Conservation (phyloP, 2,797 vertebrate genomes). For the Calcarius lapponicus region DNA sequence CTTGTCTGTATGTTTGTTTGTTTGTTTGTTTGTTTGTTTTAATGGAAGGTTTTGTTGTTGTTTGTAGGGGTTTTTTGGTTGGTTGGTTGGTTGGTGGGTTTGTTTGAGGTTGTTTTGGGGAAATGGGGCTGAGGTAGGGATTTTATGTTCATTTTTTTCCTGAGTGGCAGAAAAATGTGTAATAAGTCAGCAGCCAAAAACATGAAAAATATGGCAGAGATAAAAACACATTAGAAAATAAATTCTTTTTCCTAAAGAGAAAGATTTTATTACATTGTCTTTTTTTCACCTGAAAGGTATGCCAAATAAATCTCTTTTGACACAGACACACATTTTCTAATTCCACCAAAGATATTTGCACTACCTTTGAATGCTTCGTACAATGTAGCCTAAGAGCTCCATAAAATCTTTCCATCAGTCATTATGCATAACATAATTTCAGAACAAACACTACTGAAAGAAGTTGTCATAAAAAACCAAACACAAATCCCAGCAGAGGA, state of each 20-base stretch:
- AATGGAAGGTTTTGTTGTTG: not conserved
- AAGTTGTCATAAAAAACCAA: not conserved
- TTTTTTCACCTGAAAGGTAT: not conserved
- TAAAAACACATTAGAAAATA: not conserved
- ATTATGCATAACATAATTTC: not conserved
- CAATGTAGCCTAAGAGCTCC: not conserved
- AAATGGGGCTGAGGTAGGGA: accelerated
- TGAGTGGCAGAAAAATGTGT: not conserved
- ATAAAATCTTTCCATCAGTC: not conserved
- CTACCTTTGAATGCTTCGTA: not conserved
- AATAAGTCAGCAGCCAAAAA: not conserved
- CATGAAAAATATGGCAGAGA: not conserved
- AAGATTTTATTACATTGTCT: not conserved
- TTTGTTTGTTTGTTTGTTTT: not conserved
- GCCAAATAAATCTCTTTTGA: not conserved
- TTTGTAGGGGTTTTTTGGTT: not conserved
- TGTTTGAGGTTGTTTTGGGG: not conserved
- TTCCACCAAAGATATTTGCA: not conserved
- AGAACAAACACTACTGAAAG: not conserved
- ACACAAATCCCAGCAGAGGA: not conserved
- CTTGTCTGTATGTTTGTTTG: not conserved
- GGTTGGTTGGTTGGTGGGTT: not conserved
- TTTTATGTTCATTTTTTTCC: not conserved
- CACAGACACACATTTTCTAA: not conserved
- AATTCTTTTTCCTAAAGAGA: not conserved